Evolutionary conservation across 2,113 vertebrate species (phyloP).

Genomic region (Myrmophylax atrothorax): DNA sequence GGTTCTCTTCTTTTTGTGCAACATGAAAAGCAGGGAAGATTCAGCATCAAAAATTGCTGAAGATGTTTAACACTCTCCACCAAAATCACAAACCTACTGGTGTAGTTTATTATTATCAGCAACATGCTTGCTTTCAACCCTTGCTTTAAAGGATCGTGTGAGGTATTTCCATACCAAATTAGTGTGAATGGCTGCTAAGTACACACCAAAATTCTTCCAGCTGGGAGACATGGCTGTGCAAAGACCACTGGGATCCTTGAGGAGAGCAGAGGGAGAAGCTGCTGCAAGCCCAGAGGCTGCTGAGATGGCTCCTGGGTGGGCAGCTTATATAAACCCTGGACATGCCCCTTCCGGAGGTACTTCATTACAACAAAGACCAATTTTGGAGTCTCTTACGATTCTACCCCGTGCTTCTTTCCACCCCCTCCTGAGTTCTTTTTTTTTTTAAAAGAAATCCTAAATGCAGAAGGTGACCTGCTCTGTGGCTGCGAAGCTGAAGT

Average conservation of each 20-base stretch:
- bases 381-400: constrained; percentile 4
- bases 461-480: neutral
- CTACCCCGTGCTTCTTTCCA: constrained; percentile 7
- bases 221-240: neutral
- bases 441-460: neutral
- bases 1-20: neutral
- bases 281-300: neutral
- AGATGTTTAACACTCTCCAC: neutral
- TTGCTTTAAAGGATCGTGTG: neutral
- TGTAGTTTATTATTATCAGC: neutral
- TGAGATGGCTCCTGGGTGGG: neutral
- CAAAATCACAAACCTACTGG: neutral
- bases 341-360: neutral
- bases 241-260: neutral
- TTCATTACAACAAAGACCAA: neutral
- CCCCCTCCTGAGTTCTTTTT: neutral
- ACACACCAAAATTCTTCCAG: neutral
- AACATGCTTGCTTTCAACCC: neutral
- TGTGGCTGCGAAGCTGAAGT: neutral
- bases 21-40: neutral
- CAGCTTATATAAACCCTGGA: neutral
- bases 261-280: neutral
- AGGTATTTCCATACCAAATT: neutral
- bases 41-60: neutral
- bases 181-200: neutral